A percentile compares a stretch with the other conserved stretches of the same genome.
These are phyloP conservation scores for Cerastoderma edule DNA, from an alignment of 2,888 invertebrate species.

Conservation along the genomic window DNA sequence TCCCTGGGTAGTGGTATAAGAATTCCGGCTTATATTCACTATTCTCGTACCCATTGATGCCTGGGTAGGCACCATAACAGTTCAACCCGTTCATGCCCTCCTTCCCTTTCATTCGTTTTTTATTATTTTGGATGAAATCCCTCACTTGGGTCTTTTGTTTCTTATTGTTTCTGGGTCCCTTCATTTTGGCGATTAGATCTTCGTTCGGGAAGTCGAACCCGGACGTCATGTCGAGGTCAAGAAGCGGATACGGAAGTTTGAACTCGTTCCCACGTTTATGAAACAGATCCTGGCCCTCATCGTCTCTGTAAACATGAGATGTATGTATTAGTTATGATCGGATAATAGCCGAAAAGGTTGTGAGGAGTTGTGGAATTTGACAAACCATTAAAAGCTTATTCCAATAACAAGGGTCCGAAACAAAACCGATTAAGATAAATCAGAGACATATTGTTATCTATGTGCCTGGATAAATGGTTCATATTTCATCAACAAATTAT, in stretches of 20 bases:
- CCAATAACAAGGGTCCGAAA: no score
- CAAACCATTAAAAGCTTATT: no score
- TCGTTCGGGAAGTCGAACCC: constrained; percentile 80
- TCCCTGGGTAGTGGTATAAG: constrained; percentile 77
- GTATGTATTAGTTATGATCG: no score
- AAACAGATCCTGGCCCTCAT: constrained; percentile 98
- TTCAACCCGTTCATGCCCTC: constrained; percentile 74
- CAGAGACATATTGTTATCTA: no score
- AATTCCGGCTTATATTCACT: constrained; percentile 79
- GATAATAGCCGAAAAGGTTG: no score
- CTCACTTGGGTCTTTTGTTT: constrained; percentile 96
- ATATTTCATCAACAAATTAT: no score
- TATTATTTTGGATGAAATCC: constrained; percentile 96
- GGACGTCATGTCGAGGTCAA: constrained; percentile 84
- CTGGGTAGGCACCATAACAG: constrained; percentile 74
- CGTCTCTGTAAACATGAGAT: constrained; percentile 95
- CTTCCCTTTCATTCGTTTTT: constrained; percentile 83
- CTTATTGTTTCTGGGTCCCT: constrained; percentile 87
- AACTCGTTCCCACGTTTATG: constrained; percentile 99
- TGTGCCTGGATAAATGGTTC: no score
- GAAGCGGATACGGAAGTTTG: constrained; percentile 96
- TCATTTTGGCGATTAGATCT: constrained; percentile 76
- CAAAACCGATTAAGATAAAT: no score
- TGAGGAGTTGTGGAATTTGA: no score
- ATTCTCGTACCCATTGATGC: constrained; percentile 75